Evolutionary conservation across 2,113 vertebrate genomes (phyloP).

Genomic region (Anoura caudifer): DNA sequence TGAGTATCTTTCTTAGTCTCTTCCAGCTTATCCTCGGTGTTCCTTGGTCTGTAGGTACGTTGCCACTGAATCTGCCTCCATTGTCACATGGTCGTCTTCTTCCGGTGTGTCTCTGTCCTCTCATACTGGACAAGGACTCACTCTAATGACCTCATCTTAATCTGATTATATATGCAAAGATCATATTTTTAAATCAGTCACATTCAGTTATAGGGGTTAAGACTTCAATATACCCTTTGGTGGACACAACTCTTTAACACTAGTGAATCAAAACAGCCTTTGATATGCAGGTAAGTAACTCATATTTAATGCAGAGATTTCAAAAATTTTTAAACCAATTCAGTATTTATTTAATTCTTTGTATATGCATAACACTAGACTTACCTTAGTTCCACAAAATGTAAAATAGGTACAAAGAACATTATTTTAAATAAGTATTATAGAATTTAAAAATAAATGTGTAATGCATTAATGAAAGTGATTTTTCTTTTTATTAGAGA

Average conservation of each 20-base stretch:
- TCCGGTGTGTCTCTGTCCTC: neutral
- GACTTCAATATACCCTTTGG: neutral
- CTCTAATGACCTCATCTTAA: neutral
- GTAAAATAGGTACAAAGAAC: neutral
- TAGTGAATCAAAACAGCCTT: neutral
- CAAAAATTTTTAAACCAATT: neutral
- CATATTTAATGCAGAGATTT: neutral
- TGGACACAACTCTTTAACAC: neutral
- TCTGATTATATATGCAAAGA: neutral
- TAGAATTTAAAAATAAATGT: neutral
- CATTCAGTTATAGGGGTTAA: neutral
- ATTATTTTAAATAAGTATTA: neutral
- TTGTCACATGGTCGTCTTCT: neutral
- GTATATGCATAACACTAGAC: neutral
- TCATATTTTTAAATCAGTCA: neutral
- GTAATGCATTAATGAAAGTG: neutral
- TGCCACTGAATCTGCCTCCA: too few relatives aligned
- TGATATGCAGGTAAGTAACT: fast-evolving
- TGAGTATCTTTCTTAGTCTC: neutral
- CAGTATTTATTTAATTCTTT: neutral
- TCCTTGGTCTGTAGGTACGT: neutral
- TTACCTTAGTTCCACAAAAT: neutral
- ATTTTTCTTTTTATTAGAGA: neutral
- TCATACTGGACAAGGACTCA: too few relatives aligned
- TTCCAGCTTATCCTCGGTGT: fast-evolving